These are phyloP conservation scores for Eupithecia pulchellata DNA, from an alignment of 2,888 invertebrate species.

Conservation along the genomic window DNA sequence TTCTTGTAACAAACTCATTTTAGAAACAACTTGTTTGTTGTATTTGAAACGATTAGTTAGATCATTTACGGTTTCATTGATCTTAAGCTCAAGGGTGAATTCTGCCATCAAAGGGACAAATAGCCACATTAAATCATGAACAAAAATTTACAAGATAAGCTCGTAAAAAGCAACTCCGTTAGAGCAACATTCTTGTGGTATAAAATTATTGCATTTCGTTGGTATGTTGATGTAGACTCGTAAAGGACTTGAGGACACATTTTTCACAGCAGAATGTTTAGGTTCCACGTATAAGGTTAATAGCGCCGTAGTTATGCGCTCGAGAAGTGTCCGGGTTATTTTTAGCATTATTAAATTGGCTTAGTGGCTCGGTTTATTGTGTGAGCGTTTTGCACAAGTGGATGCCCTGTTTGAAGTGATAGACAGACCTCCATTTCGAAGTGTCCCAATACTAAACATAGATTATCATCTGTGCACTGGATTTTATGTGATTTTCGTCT, in stretches of 20 bases:
- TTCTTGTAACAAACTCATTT: constrained; percentile 57
- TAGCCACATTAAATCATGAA: constrained; percentile 20
- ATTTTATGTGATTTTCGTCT: neutral
- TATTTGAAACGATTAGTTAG: constrained; percentile 24
- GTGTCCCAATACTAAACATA: constrained; percentile 50
- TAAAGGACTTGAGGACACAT: constrained; percentile 54
- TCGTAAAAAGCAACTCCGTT: constrained; percentile 54
- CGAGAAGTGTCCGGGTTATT: constrained; percentile 80
- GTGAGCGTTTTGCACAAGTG: constrained; percentile 75
- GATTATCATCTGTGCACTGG: neutral
- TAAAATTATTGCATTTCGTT: constrained; percentile 64
- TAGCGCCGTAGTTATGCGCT: constrained; percentile 71
- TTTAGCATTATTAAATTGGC: constrained; percentile 85
- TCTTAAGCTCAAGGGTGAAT: constrained; percentile 55
- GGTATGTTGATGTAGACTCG: constrained; percentile 49
- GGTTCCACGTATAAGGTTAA: constrained; percentile 78
- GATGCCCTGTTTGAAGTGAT: constrained; percentile 54
- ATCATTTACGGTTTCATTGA: constrained; percentile 18
- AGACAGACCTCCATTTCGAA: constrained; percentile 31
- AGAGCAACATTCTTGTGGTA: constrained; percentile 56
- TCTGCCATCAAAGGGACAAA: constrained; percentile 37
- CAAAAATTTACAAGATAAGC: constrained; percentile 48
- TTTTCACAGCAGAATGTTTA: constrained; percentile 60
- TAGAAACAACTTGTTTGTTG: constrained; percentile 48
- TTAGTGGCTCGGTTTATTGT: constrained; percentile 82